Base-by-base conservation (phyloP, 2,797 vertebrate genomes). In the Chiroxiphia lanceolata region DNA sequence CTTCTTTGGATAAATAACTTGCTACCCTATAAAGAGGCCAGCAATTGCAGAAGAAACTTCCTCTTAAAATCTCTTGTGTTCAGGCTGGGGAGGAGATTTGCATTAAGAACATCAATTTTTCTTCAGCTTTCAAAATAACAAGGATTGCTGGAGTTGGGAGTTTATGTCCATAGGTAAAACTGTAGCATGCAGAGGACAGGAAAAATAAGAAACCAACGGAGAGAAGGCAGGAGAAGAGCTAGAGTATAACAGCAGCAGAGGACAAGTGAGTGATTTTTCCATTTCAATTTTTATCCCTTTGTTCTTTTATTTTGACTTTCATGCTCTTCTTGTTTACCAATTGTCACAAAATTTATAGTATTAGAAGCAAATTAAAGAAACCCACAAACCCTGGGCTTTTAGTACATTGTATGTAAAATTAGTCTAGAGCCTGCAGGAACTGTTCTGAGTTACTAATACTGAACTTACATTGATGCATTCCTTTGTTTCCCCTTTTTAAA, bases 231-330 rank as follows among this genome's bases (percentile, higher is more conserved):
- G 68, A 93, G 92, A 95, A 91, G 87, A 93, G 85, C 72, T 92
- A 89, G 87, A 82, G 21, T 94, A 2, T 63, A 69, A 83, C 79
- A 79, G 91, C 82, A 83, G 79, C 77, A 47, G 79, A 96, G 63
- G 50, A 86, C 91, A 93, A 94, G 93, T 94, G 85, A 96, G 88
- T 95, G 90, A 82, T 42, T 91, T 87, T 94, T 94, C 63, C 17
- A 72, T 91, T 95, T 93, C 13, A 47, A 6, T 70, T 89, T 80
- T 81, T 84, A 53, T 86, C 20, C 36, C 40, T 90, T 94, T 89
- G 27, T 90, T 89, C 50, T 48, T 92, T 81, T 85, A 29, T 93
- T 94, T 81, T 79, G 36, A 67, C 21, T 93, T 84, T 47, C 33
- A 16, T 25, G 6, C 14, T 81, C 7, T 19, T 83, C 47, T 86